These are phyloP conservation scores for Callithrix jacchus DNA, from an alignment of 2,113 vertebrate genomes.

Conservation along the genomic window DNA sequence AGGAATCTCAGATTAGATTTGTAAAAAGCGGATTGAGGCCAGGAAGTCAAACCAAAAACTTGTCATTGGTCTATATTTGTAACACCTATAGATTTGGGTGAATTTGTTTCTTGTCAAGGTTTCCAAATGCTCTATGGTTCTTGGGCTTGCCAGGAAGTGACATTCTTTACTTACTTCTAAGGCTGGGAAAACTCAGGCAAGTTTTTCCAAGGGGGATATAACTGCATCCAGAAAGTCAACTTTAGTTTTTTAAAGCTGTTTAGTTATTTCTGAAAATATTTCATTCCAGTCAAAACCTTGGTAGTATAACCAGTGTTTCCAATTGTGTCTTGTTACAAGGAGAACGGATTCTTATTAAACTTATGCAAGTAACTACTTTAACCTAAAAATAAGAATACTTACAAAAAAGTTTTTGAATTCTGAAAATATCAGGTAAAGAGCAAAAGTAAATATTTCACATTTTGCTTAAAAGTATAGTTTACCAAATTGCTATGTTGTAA, in stretches of 20 bases:
- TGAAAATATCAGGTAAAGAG: neutral
- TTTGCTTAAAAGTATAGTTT: neutral
- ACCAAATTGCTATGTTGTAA: neutral
- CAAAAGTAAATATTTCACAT: neutral
- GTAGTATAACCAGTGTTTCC: neutral
- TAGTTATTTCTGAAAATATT: neutral
- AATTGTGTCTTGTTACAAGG: neutral
- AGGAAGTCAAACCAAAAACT: neutral
- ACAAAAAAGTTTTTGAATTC: neutral
- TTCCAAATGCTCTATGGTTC: neutral
- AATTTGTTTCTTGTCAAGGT: neutral
- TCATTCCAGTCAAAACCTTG: neutral
- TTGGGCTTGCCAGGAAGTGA: neutral
- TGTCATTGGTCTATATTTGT: neutral
- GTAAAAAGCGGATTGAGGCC: neutral
- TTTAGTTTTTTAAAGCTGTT: neutral
- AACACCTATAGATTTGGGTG: neutral
- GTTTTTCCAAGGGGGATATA: neutral
- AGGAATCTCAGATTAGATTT: neutral
- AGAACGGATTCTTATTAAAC: neutral
- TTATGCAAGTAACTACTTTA: neutral
- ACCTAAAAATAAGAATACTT: neutral
- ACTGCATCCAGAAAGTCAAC: neutral
- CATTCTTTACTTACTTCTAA: neutral
- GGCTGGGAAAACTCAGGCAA: neutral